Base-by-base conservation (phyloP, 2,113 vertebrate species). In the Meleagris gallopavo region DNA sequence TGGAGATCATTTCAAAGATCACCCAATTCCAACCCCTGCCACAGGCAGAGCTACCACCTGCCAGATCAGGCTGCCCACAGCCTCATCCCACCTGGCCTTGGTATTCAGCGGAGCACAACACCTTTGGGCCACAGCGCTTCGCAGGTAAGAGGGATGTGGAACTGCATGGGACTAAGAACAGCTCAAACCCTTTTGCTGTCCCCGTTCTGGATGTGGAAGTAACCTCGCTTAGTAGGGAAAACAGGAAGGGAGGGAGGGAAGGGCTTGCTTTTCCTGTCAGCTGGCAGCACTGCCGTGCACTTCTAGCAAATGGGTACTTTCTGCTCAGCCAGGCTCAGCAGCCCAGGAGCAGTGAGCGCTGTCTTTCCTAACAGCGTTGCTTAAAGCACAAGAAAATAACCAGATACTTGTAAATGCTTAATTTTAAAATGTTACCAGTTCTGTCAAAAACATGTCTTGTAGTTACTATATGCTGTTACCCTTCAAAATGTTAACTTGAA, bases 81-180 rank as follows among this genome's bases (percentile, higher is more conserved):
- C 52, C 27, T 54, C 27, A 30, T 54, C 27, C 52, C 25, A 54
- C 52, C 52, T 54, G 27, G 52, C 13, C 50, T 27, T 4, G 2
- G 30, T 1, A 5, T 4, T 18, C 1, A 40, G 1, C 0, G 0
- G 65, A 45, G 24, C 8, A 43, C n/a, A 65, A 1, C 46, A 36
- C 40, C 16, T 30, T 3, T 4, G 1, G 10, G 15, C 4, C 16
- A 72, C 34, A 46, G 2, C 1, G 2, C 24, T 3, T 16, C 1
- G 10, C 6, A 14, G 15, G 14, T 3, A 18, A 72, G 5, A 25
- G 41, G 16, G 18, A 29, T 16, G 22, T 0, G 0, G 2, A 54
- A 11, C 4, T 8, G 34, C 7, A 10, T 3, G 5, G 6, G 64
- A 41, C 19, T 19, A 11, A 20, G 18, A n/a, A 1, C 0, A 1